phyloP scores from a whole-genome alignment of 1,140 invertebrate species.

The Protaetia brevitarsis region DNA sequence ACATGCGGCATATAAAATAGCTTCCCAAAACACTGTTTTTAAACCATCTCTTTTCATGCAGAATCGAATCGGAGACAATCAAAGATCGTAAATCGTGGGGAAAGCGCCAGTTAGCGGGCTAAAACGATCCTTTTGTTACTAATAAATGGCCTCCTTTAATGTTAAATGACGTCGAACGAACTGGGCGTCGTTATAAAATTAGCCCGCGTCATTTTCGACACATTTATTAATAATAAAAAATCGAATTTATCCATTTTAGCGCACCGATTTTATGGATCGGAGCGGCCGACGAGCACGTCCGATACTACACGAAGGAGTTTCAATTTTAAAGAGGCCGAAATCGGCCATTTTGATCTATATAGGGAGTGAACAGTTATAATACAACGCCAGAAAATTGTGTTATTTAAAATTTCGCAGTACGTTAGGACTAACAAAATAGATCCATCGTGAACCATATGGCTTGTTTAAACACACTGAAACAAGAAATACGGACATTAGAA shows the following conservation, averaged over 20 bases:
- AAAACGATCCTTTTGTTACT: background rate
- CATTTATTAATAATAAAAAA: conserved; percentile 14
- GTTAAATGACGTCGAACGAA: background rate
- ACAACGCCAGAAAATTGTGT: conserved; percentile 32
- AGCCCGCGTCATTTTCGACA: background rate
- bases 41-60: no score
- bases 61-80: background rate
- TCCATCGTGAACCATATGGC: conserved; percentile 68
- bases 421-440: conserved; percentile 33
- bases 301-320: background rate
- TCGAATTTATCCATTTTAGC: conserved; percentile 12
- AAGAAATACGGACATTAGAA: conserved; percentile 96
- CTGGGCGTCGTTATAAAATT: background rate
- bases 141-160: background rate
- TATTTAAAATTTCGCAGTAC: conserved; percentile 26
- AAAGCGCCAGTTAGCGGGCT: no score
- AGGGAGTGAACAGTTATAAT: conserved; percentile 38
- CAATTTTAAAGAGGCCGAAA: conserved; percentile 21
- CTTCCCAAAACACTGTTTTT: no score
- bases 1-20: no score
- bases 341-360: conserved; percentile 41
- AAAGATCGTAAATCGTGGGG: background rate
- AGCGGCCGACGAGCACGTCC: background rate
- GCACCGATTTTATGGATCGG: conserved; percentile 8
- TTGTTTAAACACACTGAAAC: conserved; percentile 95